These are phyloP conservation scores for Pristionchus mayeri DNA, from an alignment of 2,888 invertebrate genomes.

Conservation along the genomic window DNA sequence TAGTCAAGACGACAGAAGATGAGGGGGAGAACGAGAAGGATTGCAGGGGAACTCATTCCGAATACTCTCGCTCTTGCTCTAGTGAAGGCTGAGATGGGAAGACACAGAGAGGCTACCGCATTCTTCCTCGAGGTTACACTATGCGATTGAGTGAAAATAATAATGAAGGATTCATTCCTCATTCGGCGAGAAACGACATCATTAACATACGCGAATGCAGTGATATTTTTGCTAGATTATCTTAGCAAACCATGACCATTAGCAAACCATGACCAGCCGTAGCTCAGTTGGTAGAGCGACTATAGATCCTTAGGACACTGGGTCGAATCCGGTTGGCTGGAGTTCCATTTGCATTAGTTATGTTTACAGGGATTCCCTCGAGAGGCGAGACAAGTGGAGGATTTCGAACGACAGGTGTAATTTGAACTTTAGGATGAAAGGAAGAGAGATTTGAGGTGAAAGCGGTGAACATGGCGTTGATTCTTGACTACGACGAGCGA, in stretches of 20 bases:
- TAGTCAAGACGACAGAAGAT: conserved; percentile 18
- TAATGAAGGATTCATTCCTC: background rate
- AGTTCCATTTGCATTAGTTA: conserved; percentile 17
- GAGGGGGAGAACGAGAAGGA: background rate
- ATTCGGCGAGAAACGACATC: too few species aligned
- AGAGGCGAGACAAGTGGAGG: conserved; percentile 75
- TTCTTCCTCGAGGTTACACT: conserved; percentile 74
- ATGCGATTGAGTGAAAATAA: background rate
- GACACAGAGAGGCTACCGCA: conserved; percentile 65
- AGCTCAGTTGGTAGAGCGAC: conserved; percentile 55
- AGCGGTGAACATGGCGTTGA: conserved; percentile 75
- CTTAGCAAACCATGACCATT: too few species aligned
- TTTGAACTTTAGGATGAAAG: background rate
- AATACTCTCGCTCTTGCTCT: conserved; percentile 73
- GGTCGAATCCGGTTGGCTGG: conserved; percentile 50
- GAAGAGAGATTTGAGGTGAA: conserved; percentile 55
- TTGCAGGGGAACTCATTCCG: conserved; percentile 74
- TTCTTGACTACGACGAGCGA: conserved; percentile 76
- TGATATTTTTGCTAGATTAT: too few species aligned
- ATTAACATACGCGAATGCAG: too few species aligned
- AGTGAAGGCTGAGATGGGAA: conserved; percentile 75
- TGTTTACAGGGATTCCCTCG: conserved; percentile 69
- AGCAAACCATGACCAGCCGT: conserved; percentile 47
- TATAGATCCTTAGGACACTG: conserved; percentile 52
- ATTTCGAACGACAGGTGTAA: conserved; percentile 74